Evolutionary conservation across 2,113 vertebrate genomes (phyloP), one percentile per base, ranked within the genome.

Genomic region (Salvelinus fontinalis): DNA sequence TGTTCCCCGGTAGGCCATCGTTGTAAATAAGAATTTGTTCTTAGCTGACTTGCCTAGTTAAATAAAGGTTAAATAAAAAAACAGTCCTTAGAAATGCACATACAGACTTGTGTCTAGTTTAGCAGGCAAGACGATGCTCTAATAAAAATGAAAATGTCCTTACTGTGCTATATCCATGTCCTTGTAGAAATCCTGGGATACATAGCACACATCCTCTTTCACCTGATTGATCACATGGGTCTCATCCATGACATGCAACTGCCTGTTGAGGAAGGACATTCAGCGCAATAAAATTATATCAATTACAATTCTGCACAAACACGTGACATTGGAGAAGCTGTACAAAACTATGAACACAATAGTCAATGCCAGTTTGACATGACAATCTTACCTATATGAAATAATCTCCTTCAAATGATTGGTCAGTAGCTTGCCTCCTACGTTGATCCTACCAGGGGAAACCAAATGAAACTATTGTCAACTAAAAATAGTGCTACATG

Each of bases 341-440:
- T 13, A 9, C 5, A 71, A 72, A 67, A 2, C 18, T 3, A 70
- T 29, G 5, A 54, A 65, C 49, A 16, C 26, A 11, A 27, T 16
- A 18, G 11, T 8, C 16, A 18, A 13, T 20, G 67, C 44, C 6
- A 39, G 18, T 4, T 34, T n/a, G 0, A 44, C 66, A 72, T 66
- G 4, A 48, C 31, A 3, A 14, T 6, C 71, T 89, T 89, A 99
- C 98, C 98, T 95, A 88, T 99, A 99, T 4, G 98, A 99, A 82
- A 99, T 99, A 8, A 97, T 99, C 89, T 99, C 97, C 90, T 99
- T 99, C 65, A 99, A 92, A 91, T 99, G 98, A 86, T 99, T 99
- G 48, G 97, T 98, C 93, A 99, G 92, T 20, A 99, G 93, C 66
- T 99, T 99, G 80, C 98, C 98, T 79, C 98, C 97, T 34, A 99